phyloP scores from a whole-genome alignment of 2,113 vertebrate species.

The Syngnathus typhle region DNA sequence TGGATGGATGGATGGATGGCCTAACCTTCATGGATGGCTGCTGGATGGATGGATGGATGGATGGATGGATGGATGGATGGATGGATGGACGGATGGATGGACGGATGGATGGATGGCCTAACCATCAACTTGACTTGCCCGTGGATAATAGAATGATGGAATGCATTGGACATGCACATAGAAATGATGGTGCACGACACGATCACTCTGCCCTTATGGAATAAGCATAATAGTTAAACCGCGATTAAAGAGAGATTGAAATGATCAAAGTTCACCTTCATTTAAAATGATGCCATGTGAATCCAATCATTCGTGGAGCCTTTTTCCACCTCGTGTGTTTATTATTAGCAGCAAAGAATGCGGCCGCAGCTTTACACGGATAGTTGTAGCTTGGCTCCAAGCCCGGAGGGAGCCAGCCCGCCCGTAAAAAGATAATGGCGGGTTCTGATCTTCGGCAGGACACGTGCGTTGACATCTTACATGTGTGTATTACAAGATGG shows the following conservation, averaged over 20 bases:
- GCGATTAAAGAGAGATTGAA: too few species aligned
- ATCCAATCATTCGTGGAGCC: background rate
- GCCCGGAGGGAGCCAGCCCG: conserved; percentile 40
- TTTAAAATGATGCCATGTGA: too few species aligned
- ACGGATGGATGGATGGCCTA: too few species aligned
- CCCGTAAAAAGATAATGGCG: conserved; percentile 55
- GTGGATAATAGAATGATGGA: conserved; percentile 25
- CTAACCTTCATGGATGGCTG: too few species aligned
- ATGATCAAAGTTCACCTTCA: too few species aligned
- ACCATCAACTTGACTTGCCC: too few species aligned
- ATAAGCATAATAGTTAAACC: background rate
- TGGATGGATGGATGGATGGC: too few species aligned
- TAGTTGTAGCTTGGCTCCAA: background rate
- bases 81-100: conserved; percentile 7
- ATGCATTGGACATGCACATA: conserved; percentile 37
- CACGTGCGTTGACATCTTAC: conserved; percentile 22
- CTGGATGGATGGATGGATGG: too few species aligned
- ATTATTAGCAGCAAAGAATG: conserved; percentile 59
- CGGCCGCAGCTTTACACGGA: background rate
- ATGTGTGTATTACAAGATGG: conserved; percentile 25
- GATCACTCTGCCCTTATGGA: background rate
- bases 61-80: too few species aligned
- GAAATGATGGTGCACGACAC: background rate
- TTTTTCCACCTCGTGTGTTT: conserved; percentile 48
- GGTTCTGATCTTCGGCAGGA: conserved; percentile 17